These are phyloP conservation scores for Callipepla squamata DNA, from an alignment of 2,113 vertebrate genomes.

Conservation along the genomic window DNA sequence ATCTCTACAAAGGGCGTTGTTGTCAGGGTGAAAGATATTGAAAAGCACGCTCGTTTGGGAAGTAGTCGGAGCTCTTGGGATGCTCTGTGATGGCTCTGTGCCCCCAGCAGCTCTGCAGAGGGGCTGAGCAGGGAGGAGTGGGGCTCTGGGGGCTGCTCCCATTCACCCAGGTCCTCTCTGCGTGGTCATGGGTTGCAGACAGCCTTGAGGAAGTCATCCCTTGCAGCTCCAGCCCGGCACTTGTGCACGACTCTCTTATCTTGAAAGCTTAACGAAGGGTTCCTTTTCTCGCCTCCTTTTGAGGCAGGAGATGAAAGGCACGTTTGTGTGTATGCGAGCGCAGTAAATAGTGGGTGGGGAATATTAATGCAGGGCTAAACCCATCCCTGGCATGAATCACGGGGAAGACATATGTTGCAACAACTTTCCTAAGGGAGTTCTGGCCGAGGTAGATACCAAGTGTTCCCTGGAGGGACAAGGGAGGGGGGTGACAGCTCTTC, in stretches of 20 bases:
- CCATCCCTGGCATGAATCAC: constrained; percentile 9
- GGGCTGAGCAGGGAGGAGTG: not conserved
- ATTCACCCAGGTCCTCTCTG: not conserved
- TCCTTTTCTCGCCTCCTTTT: not conserved
- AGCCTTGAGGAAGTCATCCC: constrained; percentile 1
- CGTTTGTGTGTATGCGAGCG: not conserved
- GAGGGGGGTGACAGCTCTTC: constrained; percentile 38
- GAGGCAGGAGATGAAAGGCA: constrained; percentile 17
- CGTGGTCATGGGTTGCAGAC: not conserved
- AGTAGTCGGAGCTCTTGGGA: not conserved
- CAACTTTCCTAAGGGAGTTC: constrained; percentile 49
- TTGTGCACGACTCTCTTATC: not conserved
- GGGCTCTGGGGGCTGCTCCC: not conserved
- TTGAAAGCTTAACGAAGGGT: constrained; percentile 32
- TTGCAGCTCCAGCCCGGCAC: not conserved
- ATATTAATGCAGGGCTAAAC: constrained; percentile 46
- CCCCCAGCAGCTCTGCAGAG: not conserved
- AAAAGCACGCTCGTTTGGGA: not conserved
- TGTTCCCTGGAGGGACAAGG: constrained; percentile 8
- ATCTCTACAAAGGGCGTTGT: constrained; percentile 25
- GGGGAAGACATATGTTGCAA: constrained; percentile 17
- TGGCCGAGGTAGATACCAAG: constrained; percentile 53
- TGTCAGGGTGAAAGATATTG: constrained; percentile 24
- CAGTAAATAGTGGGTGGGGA: constrained; percentile 31
- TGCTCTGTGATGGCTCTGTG: not conserved